phyloP scores from a whole-genome alignment of 2,888 invertebrate species.

The Drosophila maculinotata region DNA sequence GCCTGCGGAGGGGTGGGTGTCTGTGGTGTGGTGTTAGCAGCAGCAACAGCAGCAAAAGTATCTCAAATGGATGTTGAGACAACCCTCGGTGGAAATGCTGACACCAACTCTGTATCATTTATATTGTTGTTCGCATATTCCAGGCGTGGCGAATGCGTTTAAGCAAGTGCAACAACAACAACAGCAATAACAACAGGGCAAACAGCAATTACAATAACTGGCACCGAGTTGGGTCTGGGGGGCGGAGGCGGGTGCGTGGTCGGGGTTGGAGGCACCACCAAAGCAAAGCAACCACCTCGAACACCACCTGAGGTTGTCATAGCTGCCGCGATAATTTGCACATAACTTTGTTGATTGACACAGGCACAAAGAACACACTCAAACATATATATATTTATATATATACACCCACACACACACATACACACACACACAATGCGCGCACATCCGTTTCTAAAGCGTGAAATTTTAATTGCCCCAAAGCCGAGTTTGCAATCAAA shows the following conservation, averaged over 20 bases:
- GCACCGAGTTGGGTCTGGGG: not conserved
- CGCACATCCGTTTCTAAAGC: slow-evolving; percentile 50
- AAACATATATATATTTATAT: slow-evolving; percentile 6
- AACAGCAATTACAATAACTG: slow-evolving; percentile 9
- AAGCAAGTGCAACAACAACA: slow-evolving; percentile 66
- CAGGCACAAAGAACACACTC: slow-evolving; percentile 35
- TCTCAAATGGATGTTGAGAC: slow-evolving; percentile 42
- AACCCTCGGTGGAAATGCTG: slow-evolving; percentile 44
- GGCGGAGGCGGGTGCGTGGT: not conserved
- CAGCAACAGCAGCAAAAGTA: not conserved
- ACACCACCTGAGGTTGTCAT: slow-evolving; percentile 74
- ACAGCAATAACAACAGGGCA: slow-evolving; percentile 4
- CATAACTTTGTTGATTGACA: slow-evolving; percentile 65
- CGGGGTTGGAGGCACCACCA: slow-evolving; percentile 13
- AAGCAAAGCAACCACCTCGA: slow-evolving; percentile 45
- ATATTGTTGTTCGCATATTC: slow-evolving; percentile 58
- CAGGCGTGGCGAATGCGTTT: slow-evolving; percentile 68
- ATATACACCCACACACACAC: slow-evolving; percentile 2
- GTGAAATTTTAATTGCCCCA: slow-evolving; percentile 77
- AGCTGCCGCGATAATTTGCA: slow-evolving; percentile 66
- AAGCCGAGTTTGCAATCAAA: slow-evolving; percentile 49
- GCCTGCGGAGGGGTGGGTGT: not conserved
- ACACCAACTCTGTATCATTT: slow-evolving; percentile 60
- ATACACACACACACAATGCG: not conserved
- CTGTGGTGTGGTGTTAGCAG: not conserved